Evolutionary conservation across 2,888 invertebrate genomes (phyloP).

Genomic region (Leucania comma): DNA sequence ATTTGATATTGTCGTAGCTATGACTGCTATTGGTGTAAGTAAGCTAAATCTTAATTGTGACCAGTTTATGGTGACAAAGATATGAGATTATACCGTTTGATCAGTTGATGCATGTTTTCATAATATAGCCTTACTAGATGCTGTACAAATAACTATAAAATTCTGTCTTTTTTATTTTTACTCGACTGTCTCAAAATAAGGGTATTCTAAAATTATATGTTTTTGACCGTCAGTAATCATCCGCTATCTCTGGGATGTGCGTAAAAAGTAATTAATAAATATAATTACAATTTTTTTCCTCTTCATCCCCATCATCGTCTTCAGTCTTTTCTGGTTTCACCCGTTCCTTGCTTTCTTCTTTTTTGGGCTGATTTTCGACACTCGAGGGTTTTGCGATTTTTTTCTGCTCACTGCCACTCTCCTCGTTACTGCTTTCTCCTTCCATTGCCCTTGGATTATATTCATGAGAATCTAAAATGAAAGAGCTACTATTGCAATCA

Average conservation of each 20-base stretch:
- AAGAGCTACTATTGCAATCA: conserved; percentile 17
- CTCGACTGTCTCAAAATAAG: too few species aligned
- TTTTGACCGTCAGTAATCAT: background rate
- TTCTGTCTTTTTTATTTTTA: background rate
- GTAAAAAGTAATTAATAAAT: background rate
- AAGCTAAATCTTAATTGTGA: background rate
- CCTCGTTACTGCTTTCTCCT: conserved; percentile 40
- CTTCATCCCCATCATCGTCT: conserved; percentile 58
- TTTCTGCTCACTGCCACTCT: conserved; percentile 21
- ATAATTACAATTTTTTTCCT: conserved; percentile 49
- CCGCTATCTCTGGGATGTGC: background rate
- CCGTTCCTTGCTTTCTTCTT: conserved; percentile 57
- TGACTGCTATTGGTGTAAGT: too few species aligned
- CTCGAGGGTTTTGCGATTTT: conserved; percentile 65
- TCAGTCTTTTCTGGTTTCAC: conserved; percentile 47
- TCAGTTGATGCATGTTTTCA: too few species aligned
- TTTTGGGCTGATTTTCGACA: conserved; percentile 58
- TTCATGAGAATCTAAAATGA: conserved; percentile 63
- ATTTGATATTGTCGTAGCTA: background rate
- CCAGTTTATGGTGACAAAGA: too few species aligned
- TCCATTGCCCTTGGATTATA: conserved; percentile 62
- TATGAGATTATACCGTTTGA: too few species aligned
- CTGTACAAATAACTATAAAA: background rate
- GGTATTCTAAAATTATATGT: too few species aligned
- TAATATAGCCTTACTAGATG: background rate